Evolutionary conservation across 2,888 invertebrate genomes (phyloP).

Genomic region (Rotaria magnacalcarata): DNA sequence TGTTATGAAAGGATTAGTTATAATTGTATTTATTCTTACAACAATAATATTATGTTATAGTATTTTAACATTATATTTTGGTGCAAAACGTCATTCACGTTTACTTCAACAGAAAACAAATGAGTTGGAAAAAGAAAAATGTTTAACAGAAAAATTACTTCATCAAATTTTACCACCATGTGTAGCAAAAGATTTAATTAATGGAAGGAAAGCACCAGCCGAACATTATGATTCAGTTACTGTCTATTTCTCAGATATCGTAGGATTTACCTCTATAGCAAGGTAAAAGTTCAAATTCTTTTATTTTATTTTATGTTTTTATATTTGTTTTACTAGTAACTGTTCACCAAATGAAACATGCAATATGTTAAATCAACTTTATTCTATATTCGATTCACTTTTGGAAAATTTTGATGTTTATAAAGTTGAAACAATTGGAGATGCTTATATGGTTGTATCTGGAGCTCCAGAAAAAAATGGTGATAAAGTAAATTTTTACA

Average conservation of each 20-base stretch:
- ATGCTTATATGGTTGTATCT: slow-evolving; percentile 24
- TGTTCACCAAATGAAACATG: slow-evolving; percentile 19
- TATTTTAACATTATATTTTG: not conserved
- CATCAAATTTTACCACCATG: slow-evolving; percentile 33
- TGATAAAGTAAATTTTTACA: not conserved
- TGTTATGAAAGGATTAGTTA: not conserved
- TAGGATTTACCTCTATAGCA: slow-evolving; percentile 24
- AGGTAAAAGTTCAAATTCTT: not conserved
- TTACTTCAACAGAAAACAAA: not conserved
- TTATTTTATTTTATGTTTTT: not conserved
- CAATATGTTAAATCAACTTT: slow-evolving; percentile 19
- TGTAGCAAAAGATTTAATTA: slow-evolving; percentile 11
- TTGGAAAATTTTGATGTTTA: slow-evolving; percentile 31
- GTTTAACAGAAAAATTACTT: slow-evolving; percentile 27
- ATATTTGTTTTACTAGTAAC: not conserved
- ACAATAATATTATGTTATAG: not conserved
- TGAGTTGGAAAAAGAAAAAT: slow-evolving; percentile 34
- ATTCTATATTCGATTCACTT: slow-evolving; percentile 13
- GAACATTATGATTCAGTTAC: slow-evolving; percentile 27
- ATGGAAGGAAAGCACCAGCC: slow-evolving; percentile 12
- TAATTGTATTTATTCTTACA: slow-evolving; percentile 4
- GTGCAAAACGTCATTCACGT: not conserved
- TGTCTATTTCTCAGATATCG: slow-evolving; percentile 20
- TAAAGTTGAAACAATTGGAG: slow-evolving; percentile 29
- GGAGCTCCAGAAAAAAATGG: not conserved